A percentile compares a stretch with the other conserved stretches of the same genome.
Conservation (phyloP, 2,113 vertebrate genomes). For the Alouatta palliata region DNA sequence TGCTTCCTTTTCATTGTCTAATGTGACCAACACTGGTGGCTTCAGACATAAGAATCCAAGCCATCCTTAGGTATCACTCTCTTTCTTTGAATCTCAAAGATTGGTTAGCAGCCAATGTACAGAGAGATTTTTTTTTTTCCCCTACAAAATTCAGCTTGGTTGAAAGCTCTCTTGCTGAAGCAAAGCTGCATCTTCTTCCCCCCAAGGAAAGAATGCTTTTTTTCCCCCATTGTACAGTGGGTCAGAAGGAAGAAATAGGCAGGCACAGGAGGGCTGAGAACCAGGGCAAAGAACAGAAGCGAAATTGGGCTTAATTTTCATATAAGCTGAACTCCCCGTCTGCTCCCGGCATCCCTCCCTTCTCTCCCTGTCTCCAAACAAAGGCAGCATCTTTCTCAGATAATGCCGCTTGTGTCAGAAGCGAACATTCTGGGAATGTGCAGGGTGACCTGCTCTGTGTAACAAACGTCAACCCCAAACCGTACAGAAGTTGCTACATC, state of each 20-base stretch:
- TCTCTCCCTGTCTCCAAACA: conserved; percentile 13
- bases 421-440: conserved; percentile 70
- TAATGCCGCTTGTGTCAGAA: conserved; percentile 72
- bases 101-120: background rate
- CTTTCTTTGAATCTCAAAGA: conserved; percentile 18
- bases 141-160: background rate
- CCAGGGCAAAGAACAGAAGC: background rate
- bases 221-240: background rate
- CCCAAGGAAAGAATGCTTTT: background rate
- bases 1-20: background rate
- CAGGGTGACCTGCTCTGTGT: conserved; percentile 77
- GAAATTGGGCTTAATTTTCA: background rate
- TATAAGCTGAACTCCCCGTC: rapidly evolving
- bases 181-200: background rate
- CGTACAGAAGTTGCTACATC: conserved; percentile 83
- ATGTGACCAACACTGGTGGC: background rate
- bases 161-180: conserved; percentile 12
- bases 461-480: conserved; percentile 80
- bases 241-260: background rate
- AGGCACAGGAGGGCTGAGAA: rapidly evolving
- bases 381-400: conserved; percentile 64
- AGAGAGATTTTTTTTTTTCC: background rate
- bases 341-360: background rate
- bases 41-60: background rate
- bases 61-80: background rate